Evolutionary conservation across 2,888 invertebrate genomes (phyloP).

Genomic region (Protodeltote pygarga): DNA sequence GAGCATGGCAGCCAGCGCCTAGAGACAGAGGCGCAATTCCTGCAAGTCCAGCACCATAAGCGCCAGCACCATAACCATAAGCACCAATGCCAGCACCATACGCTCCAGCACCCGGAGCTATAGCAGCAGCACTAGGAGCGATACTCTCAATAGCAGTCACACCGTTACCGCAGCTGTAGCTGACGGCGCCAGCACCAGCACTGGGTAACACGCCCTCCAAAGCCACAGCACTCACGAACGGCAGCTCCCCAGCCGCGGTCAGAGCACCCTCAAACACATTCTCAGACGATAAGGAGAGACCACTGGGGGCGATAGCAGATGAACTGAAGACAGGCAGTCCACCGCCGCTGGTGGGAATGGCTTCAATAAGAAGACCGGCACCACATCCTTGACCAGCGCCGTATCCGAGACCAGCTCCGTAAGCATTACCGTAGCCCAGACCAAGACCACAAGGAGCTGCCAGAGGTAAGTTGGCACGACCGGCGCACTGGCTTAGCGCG

Average conservation of each 20-base stretch:
- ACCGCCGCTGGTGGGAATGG: constrained; percentile 38
- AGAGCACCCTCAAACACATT: constrained; percentile 37
- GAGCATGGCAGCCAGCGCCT: background rate
- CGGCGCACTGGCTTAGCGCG: constrained; percentile 13
- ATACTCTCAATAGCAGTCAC: constrained; percentile 29
- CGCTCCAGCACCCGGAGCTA: background rate
- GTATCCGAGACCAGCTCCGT: background rate
- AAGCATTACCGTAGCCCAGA: background rate
- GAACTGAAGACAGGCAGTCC: constrained; percentile 17
- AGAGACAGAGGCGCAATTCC: background rate
- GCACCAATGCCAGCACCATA: background rate
- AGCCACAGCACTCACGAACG: constrained; percentile 24
- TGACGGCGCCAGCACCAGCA: constrained; percentile 23
- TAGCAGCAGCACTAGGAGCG: constrained; percentile 9
- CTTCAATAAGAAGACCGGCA: constrained; percentile 4
- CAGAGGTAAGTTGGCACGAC: background rate
- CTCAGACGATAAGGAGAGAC: constrained; percentile 39
- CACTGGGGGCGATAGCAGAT: constrained; percentile 27
- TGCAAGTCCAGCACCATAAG: background rate
- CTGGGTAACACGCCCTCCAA: constrained; percentile 26
- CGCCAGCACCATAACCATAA: background rate
- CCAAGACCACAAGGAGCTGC: background rate
- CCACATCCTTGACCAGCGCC: background rate
- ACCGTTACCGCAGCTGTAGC: constrained; percentile 31
- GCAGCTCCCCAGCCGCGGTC: constrained; percentile 29